phyloP scores from a whole-genome alignment of 1,140 invertebrate genomes.

The Zaprionus africanus region DNA sequence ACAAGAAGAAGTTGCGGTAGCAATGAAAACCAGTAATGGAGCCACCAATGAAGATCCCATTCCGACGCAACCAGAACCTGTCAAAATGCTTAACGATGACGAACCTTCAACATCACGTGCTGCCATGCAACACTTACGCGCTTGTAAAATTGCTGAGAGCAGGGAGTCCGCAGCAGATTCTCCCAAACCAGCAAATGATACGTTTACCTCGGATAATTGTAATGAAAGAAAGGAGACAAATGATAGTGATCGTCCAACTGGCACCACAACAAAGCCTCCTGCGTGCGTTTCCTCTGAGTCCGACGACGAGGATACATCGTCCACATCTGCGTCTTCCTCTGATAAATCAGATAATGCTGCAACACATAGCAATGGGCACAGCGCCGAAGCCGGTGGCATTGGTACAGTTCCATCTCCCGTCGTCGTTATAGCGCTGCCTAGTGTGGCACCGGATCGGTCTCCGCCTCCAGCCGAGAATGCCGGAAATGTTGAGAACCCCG shows the following conservation, averaged over 20 bases:
- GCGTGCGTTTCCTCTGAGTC: slow-evolving; percentile 44
- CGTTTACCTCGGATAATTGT: slow-evolving; percentile 55
- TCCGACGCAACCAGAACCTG: slow-evolving; percentile 21
- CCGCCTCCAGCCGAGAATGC: slow-evolving; percentile 27
- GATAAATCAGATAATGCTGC: slow-evolving; percentile 54
- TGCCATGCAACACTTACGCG: slow-evolving; percentile 58
- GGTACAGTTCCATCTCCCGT: slow-evolving; percentile 40
- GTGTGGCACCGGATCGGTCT: slow-evolving; percentile 19
- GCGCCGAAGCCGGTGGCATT: slow-evolving; percentile 20
- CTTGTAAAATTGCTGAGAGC: slow-evolving; percentile 44
- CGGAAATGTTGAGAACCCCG: slow-evolving; percentile 25
- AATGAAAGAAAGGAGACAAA: slow-evolving; percentile 42
- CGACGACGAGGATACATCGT: slow-evolving; percentile 70
- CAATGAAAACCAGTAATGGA: slow-evolving; percentile 44
- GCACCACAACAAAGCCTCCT: neutral
- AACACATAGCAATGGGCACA: slow-evolving; percentile 42
- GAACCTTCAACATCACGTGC: slow-evolving; percentile 72
- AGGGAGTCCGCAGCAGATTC: slow-evolving; percentile 32
- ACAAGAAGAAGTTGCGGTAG: slow-evolving; percentile 17
- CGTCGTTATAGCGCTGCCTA: slow-evolving; percentile 59
- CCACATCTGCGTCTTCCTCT: slow-evolving; percentile 65
- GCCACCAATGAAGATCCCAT: slow-evolving; percentile 31
- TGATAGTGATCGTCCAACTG: neutral
- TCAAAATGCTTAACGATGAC: slow-evolving; percentile 63
- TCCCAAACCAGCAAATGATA: slow-evolving; percentile 21